phyloP scores from a whole-genome alignment of 1,140 invertebrate genomes.

The Diabrotica virgifera region DNA sequence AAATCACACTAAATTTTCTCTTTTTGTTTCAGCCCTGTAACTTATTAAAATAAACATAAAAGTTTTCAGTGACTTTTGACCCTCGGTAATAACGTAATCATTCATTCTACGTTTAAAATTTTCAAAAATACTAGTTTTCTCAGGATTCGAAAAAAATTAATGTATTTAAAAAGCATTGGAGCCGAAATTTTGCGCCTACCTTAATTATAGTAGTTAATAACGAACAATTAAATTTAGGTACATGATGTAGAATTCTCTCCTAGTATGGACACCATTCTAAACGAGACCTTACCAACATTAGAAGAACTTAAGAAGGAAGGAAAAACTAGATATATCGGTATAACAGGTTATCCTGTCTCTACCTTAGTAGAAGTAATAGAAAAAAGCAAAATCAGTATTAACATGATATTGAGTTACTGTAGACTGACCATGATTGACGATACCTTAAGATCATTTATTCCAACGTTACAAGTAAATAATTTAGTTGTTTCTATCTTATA shows the following conservation, averaged over 20 bases:
- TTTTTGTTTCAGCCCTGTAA: no score
- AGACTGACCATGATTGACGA: slow-evolving; percentile 78
- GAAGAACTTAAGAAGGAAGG: slow-evolving; percentile 69
- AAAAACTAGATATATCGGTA: slow-evolving; percentile 79
- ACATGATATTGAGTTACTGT: slow-evolving; percentile 75
- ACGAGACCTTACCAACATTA: slow-evolving; percentile 82
- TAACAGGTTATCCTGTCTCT: slow-evolving; percentile 83
- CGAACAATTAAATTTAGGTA: slow-evolving; percentile 60
- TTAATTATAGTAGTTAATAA: no score
- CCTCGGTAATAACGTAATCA: no score
- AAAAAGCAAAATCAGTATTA: slow-evolving; percentile 63
- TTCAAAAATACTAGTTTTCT: no score
- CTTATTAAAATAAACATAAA: no score
- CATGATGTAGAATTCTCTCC: slow-evolving; percentile 89
- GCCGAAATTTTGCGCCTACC: no score
- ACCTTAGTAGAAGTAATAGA: slow-evolving; percentile 72
- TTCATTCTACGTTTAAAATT: no score
- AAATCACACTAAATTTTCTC: no score
- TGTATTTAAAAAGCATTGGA: no score
- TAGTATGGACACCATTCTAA: slow-evolving; percentile 72
- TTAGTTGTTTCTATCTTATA: no score
- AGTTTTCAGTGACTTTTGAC: no score
- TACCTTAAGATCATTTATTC: slow-evolving; percentile 67
- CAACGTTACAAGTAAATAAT: slow-evolving; percentile 66
- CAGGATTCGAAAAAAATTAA: no score